A percentile compares a stretch with the other conserved stretches of the same genome.
phyloP scores from a whole-genome alignment of 2,113 vertebrate species.

The Mesembrinibis cayennensis region DNA sequence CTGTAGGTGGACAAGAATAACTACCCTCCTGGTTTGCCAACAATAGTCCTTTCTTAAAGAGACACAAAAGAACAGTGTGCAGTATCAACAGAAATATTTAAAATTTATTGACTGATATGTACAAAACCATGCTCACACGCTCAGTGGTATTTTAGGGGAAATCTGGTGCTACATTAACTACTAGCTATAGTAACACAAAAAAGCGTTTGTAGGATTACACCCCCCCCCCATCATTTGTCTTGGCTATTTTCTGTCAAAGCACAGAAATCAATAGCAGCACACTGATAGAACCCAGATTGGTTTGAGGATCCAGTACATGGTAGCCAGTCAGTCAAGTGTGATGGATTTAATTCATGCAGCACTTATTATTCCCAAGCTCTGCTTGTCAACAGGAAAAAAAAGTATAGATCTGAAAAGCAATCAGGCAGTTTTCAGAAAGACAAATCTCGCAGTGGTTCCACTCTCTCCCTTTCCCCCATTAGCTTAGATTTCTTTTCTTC shows the following conservation, averaged over 20 bases:
- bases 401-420: conserved; percentile 43
- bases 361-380: conserved; percentile 44
- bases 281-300: conserved; percentile 19
- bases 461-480: background rate
- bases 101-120: background rate
- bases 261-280: conserved; percentile 28
- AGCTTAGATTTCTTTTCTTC: conserved; percentile 5
- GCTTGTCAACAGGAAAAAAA: conserved; percentile 36
- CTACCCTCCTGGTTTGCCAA: background rate
- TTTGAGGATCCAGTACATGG: background rate
- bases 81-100: background rate
- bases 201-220: background rate
- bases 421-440: conserved; percentile 34
- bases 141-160: background rate
- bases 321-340: conserved; percentile 43
- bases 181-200: background rate
- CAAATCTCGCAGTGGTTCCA: background rate
- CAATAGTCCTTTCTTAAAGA: background rate
- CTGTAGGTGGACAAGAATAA: background rate
- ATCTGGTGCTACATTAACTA: background rate
- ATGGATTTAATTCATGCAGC: conserved; percentile 56
- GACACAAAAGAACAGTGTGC: background rate
- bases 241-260: background rate
- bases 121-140: background rate
- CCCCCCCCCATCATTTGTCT: background rate